Evolutionary conservation across 2,113 vertebrate species (phyloP).

Genomic region (Melanerpes formicivorus): DNA sequence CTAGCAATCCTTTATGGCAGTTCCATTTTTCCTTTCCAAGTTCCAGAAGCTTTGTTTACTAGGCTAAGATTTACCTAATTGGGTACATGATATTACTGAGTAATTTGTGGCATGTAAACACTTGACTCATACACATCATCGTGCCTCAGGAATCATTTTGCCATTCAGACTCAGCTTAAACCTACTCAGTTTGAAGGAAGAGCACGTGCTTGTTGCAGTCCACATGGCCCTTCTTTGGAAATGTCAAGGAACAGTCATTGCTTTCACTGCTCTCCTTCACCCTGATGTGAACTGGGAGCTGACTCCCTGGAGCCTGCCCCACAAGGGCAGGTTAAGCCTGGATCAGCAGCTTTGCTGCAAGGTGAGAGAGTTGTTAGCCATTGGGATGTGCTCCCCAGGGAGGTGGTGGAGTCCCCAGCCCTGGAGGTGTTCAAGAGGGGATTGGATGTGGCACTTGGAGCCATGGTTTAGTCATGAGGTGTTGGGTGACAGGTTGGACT

Average conservation of each 20-base stretch:
- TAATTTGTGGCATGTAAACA: slow-evolving; percentile 22
- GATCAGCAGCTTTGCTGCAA: background rate
- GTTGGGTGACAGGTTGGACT: too few relatives aligned
- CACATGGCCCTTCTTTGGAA: background rate
- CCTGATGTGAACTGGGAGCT: background rate
- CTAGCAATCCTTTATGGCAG: background rate
- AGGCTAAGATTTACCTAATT: slow-evolving; percentile 30
- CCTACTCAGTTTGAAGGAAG: background rate
- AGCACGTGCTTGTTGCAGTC: background rate
- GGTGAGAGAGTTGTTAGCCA: background rate
- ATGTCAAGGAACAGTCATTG: background rate
- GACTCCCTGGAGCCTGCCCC: background rate
- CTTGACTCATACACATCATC: background rate
- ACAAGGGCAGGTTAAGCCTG: background rate
- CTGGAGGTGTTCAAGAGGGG: too few relatives aligned
- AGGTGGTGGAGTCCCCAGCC: too few relatives aligned
- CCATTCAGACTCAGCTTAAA: background rate
- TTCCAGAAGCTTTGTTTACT: slow-evolving; percentile 16
- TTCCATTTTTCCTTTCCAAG: background rate
- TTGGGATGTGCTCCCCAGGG: too few relatives aligned
- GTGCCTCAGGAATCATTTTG: slow-evolving; percentile 11
- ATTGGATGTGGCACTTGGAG: too few relatives aligned
- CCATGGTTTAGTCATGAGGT: too few relatives aligned
- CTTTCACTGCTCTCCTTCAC: background rate
- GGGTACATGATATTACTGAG: slow-evolving; percentile 8